phyloP scores from a whole-genome alignment of 2,797 vertebrate genomes.

The Acanthopagrus latus region DNA sequence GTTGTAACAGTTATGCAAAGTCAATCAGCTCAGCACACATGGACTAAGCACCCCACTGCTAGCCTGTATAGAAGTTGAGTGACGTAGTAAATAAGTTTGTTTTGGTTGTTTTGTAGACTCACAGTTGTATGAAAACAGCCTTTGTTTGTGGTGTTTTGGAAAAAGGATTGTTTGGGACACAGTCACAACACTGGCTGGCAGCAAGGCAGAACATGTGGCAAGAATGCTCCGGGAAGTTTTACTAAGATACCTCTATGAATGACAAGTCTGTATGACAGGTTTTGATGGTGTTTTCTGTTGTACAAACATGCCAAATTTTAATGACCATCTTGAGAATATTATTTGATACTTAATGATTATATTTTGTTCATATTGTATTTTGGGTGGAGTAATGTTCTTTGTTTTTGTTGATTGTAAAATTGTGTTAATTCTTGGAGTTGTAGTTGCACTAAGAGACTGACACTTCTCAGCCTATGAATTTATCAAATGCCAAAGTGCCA shows the following conservation, averaged over 20 bases:
- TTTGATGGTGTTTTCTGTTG: not conserved
- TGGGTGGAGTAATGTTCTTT: not conserved
- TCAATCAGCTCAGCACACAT: constrained; percentile 16
- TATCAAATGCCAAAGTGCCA: constrained; percentile 6
- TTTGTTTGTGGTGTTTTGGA: constrained; percentile 4
- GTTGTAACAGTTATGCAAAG: constrained; percentile 54
- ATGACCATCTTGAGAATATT: not conserved
- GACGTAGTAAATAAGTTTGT: not conserved
- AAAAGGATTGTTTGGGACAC: constrained; percentile 8
- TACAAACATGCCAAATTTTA: not conserved
- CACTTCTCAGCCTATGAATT: not conserved
- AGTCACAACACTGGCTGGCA: not conserved
- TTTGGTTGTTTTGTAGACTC: not conserved
- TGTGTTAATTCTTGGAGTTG: not conserved
- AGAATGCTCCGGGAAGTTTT: not conserved
- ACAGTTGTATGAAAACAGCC: not conserved
- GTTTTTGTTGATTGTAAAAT: constrained; percentile 2
- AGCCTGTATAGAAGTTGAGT: not conserved
- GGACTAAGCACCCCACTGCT: not conserved
- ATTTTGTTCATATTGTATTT: not conserved
- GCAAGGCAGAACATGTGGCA: not conserved
- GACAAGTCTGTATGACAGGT: not conserved
- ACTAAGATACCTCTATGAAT: not conserved
- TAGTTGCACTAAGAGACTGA: not conserved
- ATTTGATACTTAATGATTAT: not conserved